Conservation (phyloP, 2,888 invertebrate genomes). For the Coelopa pilipes region DNA sequence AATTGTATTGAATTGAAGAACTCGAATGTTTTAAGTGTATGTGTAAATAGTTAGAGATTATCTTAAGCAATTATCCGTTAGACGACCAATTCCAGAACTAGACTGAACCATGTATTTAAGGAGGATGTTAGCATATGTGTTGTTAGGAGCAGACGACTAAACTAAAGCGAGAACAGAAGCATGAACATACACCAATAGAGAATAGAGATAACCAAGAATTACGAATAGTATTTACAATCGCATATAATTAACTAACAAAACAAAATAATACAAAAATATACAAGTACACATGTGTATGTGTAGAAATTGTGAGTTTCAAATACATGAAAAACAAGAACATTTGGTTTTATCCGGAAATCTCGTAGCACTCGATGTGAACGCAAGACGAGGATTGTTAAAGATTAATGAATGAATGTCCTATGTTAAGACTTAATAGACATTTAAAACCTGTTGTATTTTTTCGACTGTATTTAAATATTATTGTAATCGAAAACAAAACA, state of each 20-base stretch:
- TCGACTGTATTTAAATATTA: too few species aligned
- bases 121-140: slow-evolving; percentile 5
- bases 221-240: slow-evolving; percentile 8
- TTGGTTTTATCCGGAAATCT: too few species aligned
- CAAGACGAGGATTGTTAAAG: too few species aligned
- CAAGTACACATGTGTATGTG: too few species aligned
- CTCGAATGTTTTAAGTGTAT: not conserved
- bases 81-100: slow-evolving; percentile 61
- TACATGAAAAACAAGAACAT: too few species aligned
- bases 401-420: too few species aligned
- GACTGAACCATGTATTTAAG: slow-evolving; percentile 56
- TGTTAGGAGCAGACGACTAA: slow-evolving; percentile 8
- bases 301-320: too few species aligned
- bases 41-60: slow-evolving; percentile 9
- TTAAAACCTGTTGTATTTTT: too few species aligned
- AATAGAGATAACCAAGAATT: not conserved
- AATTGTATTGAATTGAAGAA: not conserved
- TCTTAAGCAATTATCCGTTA: slow-evolving; percentile 40
- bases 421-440: too few species aligned
- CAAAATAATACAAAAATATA: too few species aligned
- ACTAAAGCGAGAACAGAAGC: slow-evolving; percentile 34
- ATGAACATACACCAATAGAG: slow-evolving; percentile 32
- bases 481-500: too few species aligned
- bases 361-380: too few species aligned
- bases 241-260: not conserved